These are phyloP conservation scores for Megaleporinus macrocephalus DNA, from an alignment of 2,113 vertebrate species.

Conservation along the genomic window DNA sequence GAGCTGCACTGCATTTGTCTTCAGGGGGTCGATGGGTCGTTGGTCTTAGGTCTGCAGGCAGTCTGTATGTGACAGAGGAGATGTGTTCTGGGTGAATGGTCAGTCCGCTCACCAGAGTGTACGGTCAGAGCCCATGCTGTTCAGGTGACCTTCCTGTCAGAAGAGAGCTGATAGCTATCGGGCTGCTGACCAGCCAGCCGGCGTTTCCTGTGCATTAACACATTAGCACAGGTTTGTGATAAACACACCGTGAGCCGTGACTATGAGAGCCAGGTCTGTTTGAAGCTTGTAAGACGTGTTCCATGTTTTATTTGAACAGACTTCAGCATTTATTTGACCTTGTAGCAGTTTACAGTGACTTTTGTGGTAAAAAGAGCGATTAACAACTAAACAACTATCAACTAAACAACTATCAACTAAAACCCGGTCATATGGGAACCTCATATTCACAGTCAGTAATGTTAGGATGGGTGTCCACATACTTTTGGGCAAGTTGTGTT, in stretches of 20 bases:
- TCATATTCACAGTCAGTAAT: too few relatives aligned
- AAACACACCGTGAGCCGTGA: background rate
- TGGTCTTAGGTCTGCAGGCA: conserved; percentile 11
- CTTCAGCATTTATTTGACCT: too few relatives aligned
- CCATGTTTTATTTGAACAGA: too few relatives aligned
- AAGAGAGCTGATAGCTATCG: background rate
- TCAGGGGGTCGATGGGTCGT: background rate
- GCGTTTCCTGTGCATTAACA: background rate
- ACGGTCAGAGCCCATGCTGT: background rate
- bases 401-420: too few relatives aligned
- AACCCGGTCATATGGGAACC: too few relatives aligned
- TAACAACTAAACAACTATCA: too few relatives aligned
- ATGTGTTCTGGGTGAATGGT: conserved; percentile 2
- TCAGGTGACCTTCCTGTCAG: conserved; percentile 10
- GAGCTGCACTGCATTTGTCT: background rate
- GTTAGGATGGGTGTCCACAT: too few relatives aligned
- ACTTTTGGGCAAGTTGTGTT: too few relatives aligned
- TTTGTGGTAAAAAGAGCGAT: too few relatives aligned
- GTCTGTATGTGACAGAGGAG: background rate
- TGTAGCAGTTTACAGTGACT: too few relatives aligned
- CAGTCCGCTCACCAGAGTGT: conserved; percentile 11
- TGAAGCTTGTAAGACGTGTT: too few relatives aligned
- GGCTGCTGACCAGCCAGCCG: background rate
- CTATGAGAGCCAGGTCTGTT: too few relatives aligned
- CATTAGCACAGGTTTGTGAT: background rate